A percentile compares a stretch with the other conserved stretches of the same genome.
Conservation (phyloP, 1,140 invertebrate genomes). For the Caenorhabditis brenneri region DNA sequence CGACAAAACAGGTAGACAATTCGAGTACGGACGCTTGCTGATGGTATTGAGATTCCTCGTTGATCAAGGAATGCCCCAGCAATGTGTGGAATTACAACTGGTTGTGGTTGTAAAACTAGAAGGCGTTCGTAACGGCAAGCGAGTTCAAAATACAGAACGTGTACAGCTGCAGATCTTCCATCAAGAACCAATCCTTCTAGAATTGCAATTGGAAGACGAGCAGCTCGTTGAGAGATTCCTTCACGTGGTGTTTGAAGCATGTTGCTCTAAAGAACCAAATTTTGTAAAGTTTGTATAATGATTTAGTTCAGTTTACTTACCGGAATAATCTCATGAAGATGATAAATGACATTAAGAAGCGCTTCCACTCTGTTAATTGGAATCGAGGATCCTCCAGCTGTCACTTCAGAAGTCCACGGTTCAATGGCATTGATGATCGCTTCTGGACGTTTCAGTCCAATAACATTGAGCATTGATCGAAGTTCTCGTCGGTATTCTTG, state of each 20-base stretch:
- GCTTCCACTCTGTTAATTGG: constrained; percentile 41
- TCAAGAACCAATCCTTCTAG: constrained; percentile 31
- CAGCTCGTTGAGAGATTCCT: constrained; percentile 17
- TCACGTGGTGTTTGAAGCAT: constrained; percentile 32
- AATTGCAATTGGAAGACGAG: constrained; percentile 23
- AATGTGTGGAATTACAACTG: constrained; percentile 32
- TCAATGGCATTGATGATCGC: constrained; percentile 36
- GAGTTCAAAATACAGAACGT: constrained; percentile 45
- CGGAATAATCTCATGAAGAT: constrained; percentile 46
- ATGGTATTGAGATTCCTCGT: constrained; percentile 47
- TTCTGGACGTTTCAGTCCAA: constrained; percentile 47
- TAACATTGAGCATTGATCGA: constrained; percentile 40
- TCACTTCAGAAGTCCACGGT: constrained; percentile 21
- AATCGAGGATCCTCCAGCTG: not conserved
- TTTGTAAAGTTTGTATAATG: not conserved
- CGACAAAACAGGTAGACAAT: constrained; percentile 57
- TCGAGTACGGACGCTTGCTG: constrained; percentile 47
- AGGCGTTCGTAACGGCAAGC: constrained; percentile 45
- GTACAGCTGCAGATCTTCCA: constrained; percentile 31
- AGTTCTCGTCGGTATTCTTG: constrained; percentile 47
- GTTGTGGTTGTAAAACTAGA: constrained; percentile 8
- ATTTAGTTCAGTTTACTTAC: not conserved
- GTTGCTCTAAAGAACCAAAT: constrained; percentile 10
- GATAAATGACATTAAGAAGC: constrained; percentile 9
- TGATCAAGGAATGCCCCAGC: constrained; percentile 45